These are phyloP conservation scores for Platichthys flesus DNA, from an alignment of 2,113 vertebrate species.

Conservation along the genomic window DNA sequence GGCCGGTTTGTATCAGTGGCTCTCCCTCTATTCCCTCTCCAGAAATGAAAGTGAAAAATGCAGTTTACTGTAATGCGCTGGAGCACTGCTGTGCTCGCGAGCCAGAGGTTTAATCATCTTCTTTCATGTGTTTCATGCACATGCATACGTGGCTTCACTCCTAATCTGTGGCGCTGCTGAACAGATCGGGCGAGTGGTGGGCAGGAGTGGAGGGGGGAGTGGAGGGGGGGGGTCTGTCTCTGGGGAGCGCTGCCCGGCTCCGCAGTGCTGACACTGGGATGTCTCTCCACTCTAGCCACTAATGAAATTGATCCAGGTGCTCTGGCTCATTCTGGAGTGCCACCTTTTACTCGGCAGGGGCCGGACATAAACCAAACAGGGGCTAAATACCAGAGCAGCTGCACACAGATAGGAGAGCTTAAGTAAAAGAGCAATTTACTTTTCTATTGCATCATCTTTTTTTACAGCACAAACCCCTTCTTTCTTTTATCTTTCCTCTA, in stretches of 20 bases:
- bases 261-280: slow-evolving; percentile 83
- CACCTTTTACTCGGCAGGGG: slow-evolving; percentile 68
- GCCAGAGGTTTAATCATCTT: slow-evolving; percentile 78
- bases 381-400: slow-evolving; percentile 55
- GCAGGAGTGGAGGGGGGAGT: slow-evolving; percentile 59
- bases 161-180: slow-evolving; percentile 79
- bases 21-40: slow-evolving; percentile 23
- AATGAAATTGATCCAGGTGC: slow-evolving; percentile 94
- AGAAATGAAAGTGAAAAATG: slow-evolving; percentile 24
- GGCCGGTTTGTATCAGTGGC: slow-evolving; percentile 47
- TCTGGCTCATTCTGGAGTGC: slow-evolving; percentile 84
- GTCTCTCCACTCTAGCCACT: slow-evolving; percentile 85
- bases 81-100: slow-evolving; percentile 19
- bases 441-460: slow-evolving; percentile 27
- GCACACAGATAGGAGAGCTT: slow-evolving; percentile 27
- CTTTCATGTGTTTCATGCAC: slow-evolving; percentile 52
- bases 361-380: slow-evolving; percentile 45
- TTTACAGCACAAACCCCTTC: slow-evolving; percentile 2
- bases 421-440: slow-evolving; percentile 38
- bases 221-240: slow-evolving; percentile 69
- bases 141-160: slow-evolving; percentile 74
- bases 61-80: slow-evolving; percentile 45
- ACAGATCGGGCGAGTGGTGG: slow-evolving; percentile 66
- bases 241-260: slow-evolving; percentile 64
- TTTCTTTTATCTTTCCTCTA: slow-evolving; percentile 1